Evolutionary conservation across 2,888 invertebrate species (phyloP), one percentile per base, ranked within the genome.

Genomic region (Epistrophe eligans): DNA sequence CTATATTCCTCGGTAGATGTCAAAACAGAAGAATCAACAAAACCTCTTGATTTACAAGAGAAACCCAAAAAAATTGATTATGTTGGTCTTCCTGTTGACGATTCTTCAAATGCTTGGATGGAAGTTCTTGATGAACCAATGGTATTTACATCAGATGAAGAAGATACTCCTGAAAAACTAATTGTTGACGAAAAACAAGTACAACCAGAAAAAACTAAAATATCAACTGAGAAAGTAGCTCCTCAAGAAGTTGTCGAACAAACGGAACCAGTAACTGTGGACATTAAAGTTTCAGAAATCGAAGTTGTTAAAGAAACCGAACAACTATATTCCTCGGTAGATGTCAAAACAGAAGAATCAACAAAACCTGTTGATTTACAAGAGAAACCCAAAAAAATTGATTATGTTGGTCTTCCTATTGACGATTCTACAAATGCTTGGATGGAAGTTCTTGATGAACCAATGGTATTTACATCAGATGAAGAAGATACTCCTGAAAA

Each of bases 371-470:
- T 19, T 8, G 40, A 19, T 7, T 17, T 15, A 40, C 8, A 7
- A 17, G 32, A 45, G 0, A 19, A 45, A 9, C 38, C 43, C 11
- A 60, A 79, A 11, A 73, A 83, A 24, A 28, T 71, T 35, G 88
- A 83, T 10, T 90, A 90, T 81, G 89, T 89, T 52, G 91, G 90
- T 40, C 84, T 90, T 52, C 90, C 90, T 24, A 85, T 90, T 52
- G 90, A 91, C 88, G 89, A 90, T 48, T 83, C 90, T 0, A 88
- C 90, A 17, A 90, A 88, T 67, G 72, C 90, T 4, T 92, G 91
- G 90, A 90, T 92, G 89, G 76, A 89, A 74, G 89, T 90, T 55
- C 60, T 91, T 19, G 92, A 93, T 74, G 91, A 92, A 81, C 90
- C 91, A 48, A 90, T 91, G 80, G 84, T 88, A 11, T 90, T 93